Base-by-base conservation (phyloP, 2,797 vertebrate species). In the Pipistrellus nathusii region DNA sequence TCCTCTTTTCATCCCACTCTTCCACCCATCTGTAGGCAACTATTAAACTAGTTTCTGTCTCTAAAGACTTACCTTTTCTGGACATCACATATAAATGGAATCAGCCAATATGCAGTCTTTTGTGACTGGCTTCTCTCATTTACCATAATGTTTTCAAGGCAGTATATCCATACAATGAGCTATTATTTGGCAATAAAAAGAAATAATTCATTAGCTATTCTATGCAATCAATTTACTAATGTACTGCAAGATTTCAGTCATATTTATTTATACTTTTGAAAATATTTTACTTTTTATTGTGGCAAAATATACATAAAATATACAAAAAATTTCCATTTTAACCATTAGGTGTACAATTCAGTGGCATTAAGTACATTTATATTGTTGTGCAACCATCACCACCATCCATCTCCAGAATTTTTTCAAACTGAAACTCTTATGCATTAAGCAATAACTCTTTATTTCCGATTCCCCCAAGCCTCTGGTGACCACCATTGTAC, bases 161-260 rank as follows among this genome's bases (percentile, higher is more conserved):
- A 46, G 32, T 20, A n/a, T 59, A 91, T 18, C 21, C 35, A 62
- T 71, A 35, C 10, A 71, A 62, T 32, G 69, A 77, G 68, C 68
- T 64, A 59, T 88, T 88, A 76, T 59, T 85, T 73, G 23, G 8
- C 46, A 71, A 51, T 66, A 41, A 76, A 96, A 95, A 76, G 46
- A 25, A 88, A 76, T 48, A 25, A 35, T 32, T 66, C 41, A 12
- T 82, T 68, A 91, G 68, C 32, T 5, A 68, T 92, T 83, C 59
- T 41, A 57, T 20, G 53, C 27, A 91, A 59, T 10, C n/a, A 57
- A 62, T 53, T 85, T 77, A 82, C 8, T 76, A 55, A 62, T 23
- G 13, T 20, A 85, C 88, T 88, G 41, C 14, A 91, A 69, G 25
- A 85, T 89, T 80, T 94, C n/a, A 89, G 48, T 85, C 41, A 62